Conservation (phyloP, 2,113 vertebrate genomes). For the Verasper variegatus region DNA sequence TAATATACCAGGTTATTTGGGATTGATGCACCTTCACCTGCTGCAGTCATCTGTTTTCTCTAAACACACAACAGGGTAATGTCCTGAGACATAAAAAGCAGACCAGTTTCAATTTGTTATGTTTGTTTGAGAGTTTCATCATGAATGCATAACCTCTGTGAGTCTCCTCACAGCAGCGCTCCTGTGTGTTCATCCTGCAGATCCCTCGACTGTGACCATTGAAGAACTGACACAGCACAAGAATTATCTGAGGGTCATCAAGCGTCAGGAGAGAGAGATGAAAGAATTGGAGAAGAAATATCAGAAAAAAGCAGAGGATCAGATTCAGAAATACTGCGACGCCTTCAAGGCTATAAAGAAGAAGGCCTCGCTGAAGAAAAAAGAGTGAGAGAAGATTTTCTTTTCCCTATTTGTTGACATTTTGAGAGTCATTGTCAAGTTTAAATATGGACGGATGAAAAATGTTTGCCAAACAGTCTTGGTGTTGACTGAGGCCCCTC, state of each 20-base stretch:
- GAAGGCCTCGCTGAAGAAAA: constrained; percentile 79
- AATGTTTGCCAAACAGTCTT: constrained; percentile 13
- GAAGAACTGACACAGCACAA: constrained; percentile 91
- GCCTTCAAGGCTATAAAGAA: constrained; percentile 82
- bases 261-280: constrained; percentile 92
- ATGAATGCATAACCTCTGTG: constrained; percentile 2
- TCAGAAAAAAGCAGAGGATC: constrained; percentile 87
- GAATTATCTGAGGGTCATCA: constrained; percentile 88
- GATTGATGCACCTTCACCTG: neutral
- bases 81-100: neutral
- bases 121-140: too few relatives aligned
- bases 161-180: neutral
- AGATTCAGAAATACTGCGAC: constrained; percentile 85
- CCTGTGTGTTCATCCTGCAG: constrained; percentile 70
- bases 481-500: constrained; percentile 8
- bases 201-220: constrained; percentile 83
- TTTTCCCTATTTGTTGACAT: constrained; percentile 6
- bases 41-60: constrained; percentile 5
- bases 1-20: too few relatives aligned
- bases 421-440: neutral
- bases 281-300: constrained; percentile 88
- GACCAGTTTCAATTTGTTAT: constrained; percentile 9
- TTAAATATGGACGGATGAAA: neutral
- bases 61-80: neutral
- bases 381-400: constrained; percentile 64